These are phyloP conservation scores for Cybosia mesomella DNA, from an alignment of 2,888 invertebrate species.

Conservation along the genomic window DNA sequence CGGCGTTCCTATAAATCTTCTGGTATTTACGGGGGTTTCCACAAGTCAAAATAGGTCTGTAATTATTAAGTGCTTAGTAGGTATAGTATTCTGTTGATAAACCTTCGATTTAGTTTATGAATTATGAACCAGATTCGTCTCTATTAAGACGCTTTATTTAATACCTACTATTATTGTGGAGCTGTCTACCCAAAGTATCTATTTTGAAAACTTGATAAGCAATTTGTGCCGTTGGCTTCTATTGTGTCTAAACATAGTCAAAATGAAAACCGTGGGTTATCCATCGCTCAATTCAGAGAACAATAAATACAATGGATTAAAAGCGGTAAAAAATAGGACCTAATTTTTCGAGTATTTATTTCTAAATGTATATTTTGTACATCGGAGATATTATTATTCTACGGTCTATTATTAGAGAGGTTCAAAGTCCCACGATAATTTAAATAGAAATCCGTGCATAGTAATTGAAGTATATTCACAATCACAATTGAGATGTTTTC, in stretches of 20 bases:
- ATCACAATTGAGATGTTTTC: constrained; percentile 15
- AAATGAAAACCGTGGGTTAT: background rate
- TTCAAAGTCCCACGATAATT: constrained; percentile 43
- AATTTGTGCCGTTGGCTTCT: constrained; percentile 4
- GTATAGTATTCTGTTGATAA: too few species aligned
- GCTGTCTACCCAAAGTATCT: background rate
- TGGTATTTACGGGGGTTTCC: too few species aligned
- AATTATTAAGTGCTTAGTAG: too few species aligned
- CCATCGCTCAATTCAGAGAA: background rate
- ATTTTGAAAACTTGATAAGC: background rate
- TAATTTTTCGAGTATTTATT: background rate
- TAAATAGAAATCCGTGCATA: constrained; percentile 14
- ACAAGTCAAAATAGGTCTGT: too few species aligned
- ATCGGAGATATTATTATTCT: background rate
- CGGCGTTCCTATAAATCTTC: too few species aligned
- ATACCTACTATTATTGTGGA: background rate
- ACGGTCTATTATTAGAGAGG: constrained; percentile 31
- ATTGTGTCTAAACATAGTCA: background rate
- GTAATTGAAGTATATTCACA: constrained; percentile 20
- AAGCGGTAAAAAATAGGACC: background rate
- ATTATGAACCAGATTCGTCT: background rate
- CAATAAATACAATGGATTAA: background rate
- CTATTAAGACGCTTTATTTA: background rate
- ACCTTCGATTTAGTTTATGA: too few species aligned
- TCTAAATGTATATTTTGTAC: background rate